Percentiles rank a stretch among this genome's conserved stretches.
These are phyloP conservation scores for Paracanthobrama guichenoti DNA, from an alignment of 2,113 vertebrate genomes.

Conservation along the genomic window DNA sequence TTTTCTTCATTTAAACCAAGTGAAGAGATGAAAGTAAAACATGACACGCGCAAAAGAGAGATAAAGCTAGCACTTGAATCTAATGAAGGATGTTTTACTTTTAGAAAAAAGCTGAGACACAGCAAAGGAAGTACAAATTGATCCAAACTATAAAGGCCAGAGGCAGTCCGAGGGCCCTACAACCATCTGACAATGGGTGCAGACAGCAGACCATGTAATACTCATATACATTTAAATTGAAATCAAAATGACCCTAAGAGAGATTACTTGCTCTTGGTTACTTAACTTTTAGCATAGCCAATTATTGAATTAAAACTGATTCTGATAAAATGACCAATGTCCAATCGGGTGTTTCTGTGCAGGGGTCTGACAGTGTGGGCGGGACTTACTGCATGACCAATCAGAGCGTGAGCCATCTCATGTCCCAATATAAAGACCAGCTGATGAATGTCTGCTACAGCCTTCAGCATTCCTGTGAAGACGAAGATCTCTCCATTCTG, in stretches of 20 bases:
- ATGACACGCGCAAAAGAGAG: conserved; percentile 34
- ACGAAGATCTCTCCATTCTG: conserved; percentile 93
- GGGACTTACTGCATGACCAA: conserved; percentile 89
- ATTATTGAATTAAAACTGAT: background rate
- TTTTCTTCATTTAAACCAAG: conserved; percentile 28
- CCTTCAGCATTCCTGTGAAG: conserved; percentile 89
- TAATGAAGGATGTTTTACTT: conserved; percentile 32
- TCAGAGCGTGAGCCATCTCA: conserved; percentile 90
- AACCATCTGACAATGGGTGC: background rate
- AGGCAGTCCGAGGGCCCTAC: background rate
- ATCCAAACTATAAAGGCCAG: background rate
- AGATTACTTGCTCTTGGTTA: background rate
- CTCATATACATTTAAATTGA: background rate
- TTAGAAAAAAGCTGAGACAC: conserved; percentile 11
- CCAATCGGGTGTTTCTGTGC: background rate
- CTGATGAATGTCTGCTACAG: conserved; percentile 85
- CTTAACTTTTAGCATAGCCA: background rate
- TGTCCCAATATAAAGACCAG: conserved; percentile 89
- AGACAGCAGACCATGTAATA: background rate
- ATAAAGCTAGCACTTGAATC: conserved; percentile 36
- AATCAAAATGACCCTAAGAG: background rate
- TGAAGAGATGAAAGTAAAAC: conserved; percentile 42
- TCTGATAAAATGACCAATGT: background rate
- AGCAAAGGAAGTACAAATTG: conserved; percentile 35
- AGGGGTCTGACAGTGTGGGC: background rate